Percentiles rank a stretch among this genome's conserved stretches.
Conservation (phyloP, 2,113 vertebrate species). For the Willisornis vidua region DNA sequence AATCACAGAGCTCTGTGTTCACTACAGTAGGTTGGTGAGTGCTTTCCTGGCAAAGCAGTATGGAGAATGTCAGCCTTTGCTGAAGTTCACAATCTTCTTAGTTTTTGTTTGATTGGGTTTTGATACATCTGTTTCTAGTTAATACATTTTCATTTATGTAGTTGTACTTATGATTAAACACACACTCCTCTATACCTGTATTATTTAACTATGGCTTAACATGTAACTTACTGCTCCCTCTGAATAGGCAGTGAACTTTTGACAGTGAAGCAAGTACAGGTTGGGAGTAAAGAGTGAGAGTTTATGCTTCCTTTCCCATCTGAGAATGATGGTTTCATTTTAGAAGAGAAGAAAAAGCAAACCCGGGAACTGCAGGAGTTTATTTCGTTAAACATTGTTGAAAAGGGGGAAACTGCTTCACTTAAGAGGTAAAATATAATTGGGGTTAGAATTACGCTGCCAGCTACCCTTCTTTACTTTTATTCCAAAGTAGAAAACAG, state of each 20-base stretch:
- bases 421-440: fast-evolving
- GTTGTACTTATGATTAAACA: background rate
- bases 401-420: background rate
- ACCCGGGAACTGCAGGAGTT: background rate
- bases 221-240: fast-evolving
- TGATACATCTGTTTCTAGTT: background rate
- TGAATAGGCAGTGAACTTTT: background rate
- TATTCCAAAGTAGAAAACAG: background rate
- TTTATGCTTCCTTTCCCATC: background rate
- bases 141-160: background rate
- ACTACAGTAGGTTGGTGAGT: background rate
- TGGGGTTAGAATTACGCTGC: background rate
- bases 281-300: background rate
- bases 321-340: background rate
- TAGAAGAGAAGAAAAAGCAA: background rate
- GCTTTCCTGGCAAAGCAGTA: background rate
- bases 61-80: background rate
- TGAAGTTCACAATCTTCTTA: background rate
- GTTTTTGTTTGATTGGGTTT: background rate
- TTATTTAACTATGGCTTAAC: background rate
- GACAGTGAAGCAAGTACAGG: background rate
- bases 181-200: background rate
- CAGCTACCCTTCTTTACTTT: background rate
- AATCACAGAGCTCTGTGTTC: background rate
- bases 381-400: background rate